Percentiles rank a stretch among this genome's conserved stretches.
Conservation (phyloP, 2,888 invertebrate genomes). For the Aelia acuminata region DNA sequence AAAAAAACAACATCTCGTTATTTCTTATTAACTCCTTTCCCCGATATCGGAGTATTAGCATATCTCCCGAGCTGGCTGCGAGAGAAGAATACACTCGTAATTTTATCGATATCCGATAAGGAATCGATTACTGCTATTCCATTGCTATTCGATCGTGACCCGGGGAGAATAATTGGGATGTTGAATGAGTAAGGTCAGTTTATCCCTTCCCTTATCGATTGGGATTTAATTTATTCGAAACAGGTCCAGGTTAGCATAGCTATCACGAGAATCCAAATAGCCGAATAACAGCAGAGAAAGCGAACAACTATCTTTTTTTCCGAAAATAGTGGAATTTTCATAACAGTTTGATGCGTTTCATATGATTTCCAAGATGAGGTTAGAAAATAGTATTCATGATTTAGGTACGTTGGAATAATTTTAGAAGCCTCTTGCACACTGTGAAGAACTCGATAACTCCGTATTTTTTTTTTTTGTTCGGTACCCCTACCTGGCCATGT, state of each 20-base stretch:
- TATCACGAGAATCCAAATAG: not conserved
- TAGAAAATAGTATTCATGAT: too few relatives aligned
- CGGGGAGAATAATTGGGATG: slow-evolving; percentile 10
- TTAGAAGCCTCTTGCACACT: too few relatives aligned
- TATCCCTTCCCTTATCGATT: slow-evolving; percentile 1
- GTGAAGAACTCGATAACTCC: too few relatives aligned
- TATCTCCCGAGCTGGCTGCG: not conserved
- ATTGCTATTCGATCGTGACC: slow-evolving; percentile 4
- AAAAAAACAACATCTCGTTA: not conserved
- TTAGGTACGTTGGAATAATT: too few relatives aligned
- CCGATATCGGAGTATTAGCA: slow-evolving; percentile 11
- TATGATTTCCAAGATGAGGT: too few relatives aligned
- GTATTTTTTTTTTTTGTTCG: too few relatives aligned
- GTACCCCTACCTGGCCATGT: too few relatives aligned
- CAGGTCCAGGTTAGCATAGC: slow-evolving; percentile 4
- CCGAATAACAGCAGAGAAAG: not conserved
- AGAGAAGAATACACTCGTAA: slow-evolving; percentile 26
- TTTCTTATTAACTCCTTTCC: slow-evolving; percentile 4
- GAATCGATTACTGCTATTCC: slow-evolving; percentile 8
- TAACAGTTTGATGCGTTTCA: too few relatives aligned
- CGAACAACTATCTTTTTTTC: not conserved
- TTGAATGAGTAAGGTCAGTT: slow-evolving; percentile 8
- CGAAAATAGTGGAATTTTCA: too few relatives aligned
- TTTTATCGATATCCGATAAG: slow-evolving; percentile 25
- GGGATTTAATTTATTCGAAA: not conserved